A percentile compares a stretch with the other conserved stretches of the same genome.
phyloP scores from a whole-genome alignment of 2,888 invertebrate genomes.

The Machimus atricapillus region DNA sequence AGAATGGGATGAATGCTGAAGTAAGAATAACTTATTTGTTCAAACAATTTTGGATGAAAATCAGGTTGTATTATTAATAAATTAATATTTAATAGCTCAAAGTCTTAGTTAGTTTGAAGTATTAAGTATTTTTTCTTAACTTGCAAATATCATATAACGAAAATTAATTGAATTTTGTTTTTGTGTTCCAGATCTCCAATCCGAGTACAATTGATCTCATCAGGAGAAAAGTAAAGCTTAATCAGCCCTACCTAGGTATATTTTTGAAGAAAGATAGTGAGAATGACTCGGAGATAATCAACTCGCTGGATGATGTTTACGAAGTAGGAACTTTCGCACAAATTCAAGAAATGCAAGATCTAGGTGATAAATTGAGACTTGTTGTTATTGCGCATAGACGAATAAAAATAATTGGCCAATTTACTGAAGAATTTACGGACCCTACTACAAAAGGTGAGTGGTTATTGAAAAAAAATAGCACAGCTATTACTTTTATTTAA shows the following conservation, averaged over 20 bases:
- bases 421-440: conserved; percentile 74
- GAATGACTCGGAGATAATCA: conserved; percentile 85
- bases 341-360: conserved; percentile 96
- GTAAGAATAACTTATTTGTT: too few species aligned
- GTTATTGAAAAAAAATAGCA: neutral
- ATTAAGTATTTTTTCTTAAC: too few species aligned
- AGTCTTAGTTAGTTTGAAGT: too few species aligned
- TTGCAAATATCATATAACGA: too few species aligned
- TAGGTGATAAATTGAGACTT: conserved; percentile 86
- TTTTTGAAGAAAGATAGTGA: conserved; percentile 93
- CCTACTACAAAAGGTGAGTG: conserved; percentile 53
- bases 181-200: conserved; percentile 76
- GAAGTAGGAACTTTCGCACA: conserved; percentile 95
- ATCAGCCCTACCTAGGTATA: conserved; percentile 97
- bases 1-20: too few species aligned
- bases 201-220: conserved; percentile 87
- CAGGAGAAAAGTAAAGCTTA: conserved; percentile 90
- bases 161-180: neutral
- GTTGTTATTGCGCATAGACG: conserved; percentile 95
- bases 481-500: too few species aligned
- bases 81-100: too few species aligned
- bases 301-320: conserved; percentile 84
- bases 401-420: conserved; percentile 80
- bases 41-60: too few species aligned
- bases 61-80: too few species aligned